These are phyloP conservation scores for Macrostomum lignano DNA, from an alignment of 1,140 invertebrate species.

Conservation along the genomic window DNA sequence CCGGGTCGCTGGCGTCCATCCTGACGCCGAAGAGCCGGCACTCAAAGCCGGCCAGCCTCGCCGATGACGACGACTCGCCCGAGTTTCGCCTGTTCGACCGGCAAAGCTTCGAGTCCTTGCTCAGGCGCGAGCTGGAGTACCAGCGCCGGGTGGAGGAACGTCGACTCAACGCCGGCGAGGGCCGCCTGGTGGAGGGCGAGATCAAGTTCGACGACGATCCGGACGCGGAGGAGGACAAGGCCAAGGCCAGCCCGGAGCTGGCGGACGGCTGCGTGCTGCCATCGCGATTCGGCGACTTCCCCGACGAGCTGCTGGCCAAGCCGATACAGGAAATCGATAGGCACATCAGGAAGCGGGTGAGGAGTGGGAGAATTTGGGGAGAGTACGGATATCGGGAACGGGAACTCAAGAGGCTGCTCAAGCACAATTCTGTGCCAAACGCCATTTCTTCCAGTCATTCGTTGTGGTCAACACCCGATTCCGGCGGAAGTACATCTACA, in stretches of 20 bases:
- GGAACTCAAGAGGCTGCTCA: too few relatives aligned
- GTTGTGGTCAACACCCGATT: slow-evolving; percentile 72
- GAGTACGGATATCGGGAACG: too few relatives aligned
- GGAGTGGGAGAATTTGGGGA: too few relatives aligned
- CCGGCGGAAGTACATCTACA: slow-evolving; percentile 68
- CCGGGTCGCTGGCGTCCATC: too few relatives aligned
- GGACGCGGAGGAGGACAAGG: not conserved
- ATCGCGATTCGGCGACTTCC: slow-evolving; percentile 12
- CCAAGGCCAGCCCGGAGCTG: slow-evolving; percentile 8
- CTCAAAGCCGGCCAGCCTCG: too few relatives aligned
- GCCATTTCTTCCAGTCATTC: slow-evolving; percentile 81
- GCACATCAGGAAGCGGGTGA: slow-evolving; percentile 77
- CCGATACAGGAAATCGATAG: slow-evolving; percentile 77
- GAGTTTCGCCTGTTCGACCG: too few relatives aligned
- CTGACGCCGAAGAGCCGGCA: too few relatives aligned
- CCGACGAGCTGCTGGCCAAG: slow-evolving; percentile 32
- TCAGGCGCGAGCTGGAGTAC: too few relatives aligned
- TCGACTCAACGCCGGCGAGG: not conserved
- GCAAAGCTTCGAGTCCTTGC: too few relatives aligned
- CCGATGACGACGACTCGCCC: too few relatives aligned
- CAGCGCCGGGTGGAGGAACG: too few relatives aligned
- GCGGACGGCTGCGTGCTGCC: slow-evolving; percentile 14
- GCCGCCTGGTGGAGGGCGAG: slow-evolving; percentile 1
- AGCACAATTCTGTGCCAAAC: too few relatives aligned
- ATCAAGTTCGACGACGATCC: not conserved